Base-by-base conservation (phyloP, 2,113 vertebrate genomes). In the Phylloscopus trochilus region DNA sequence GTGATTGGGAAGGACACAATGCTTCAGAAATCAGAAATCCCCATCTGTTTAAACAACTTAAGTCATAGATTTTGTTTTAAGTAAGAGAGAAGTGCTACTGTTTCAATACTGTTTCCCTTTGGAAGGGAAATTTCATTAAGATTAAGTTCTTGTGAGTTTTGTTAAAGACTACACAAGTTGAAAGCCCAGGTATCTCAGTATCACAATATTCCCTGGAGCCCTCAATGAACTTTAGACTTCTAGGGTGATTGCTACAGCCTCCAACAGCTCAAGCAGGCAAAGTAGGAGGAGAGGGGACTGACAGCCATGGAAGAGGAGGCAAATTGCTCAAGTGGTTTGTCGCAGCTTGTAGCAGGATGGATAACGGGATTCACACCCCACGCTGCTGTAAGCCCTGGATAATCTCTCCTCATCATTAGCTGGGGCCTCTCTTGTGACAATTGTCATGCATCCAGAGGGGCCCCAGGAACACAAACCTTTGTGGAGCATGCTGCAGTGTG, bases 401-500 rank as follows among this genome's bases (percentile, higher is more conserved):
- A 31, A 80, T 24, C n/a, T 43, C 53, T 9, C 53, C 49, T 37
- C 63, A 10, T 30, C 41, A 9, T 9, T 7, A 33, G 5, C 2
- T 19, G 27, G 41, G 23, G 41, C 33, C 64, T n/a, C n/a, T 76
- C 14, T 6, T 14, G 20, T 2, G 0, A 51, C 8, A 41, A 24
- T 0, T 47, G 73, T 37, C 41, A 6, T 4, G 2, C 28, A 67
- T 23, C 33, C 35, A 59, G 68, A 35, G 31, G 31, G 35, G 43
- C 53, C 72, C 19, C 18, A 28, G 33, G 23, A 70, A 7, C 73
- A 93, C 95, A 66, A 88, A 99, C 99, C 98, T 98, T 99, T 1
- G 94, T 97, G 70, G 98, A 98, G 82, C 98, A 98, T 92, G 97
- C 97, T 23, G 98, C 98, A 4, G 97, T 96, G 6, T 98, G 96